Evolutionary conservation across 2,113 vertebrate genomes (phyloP), one percentile per base, ranked within the genome.

Genomic region (Gambusia affinis): DNA sequence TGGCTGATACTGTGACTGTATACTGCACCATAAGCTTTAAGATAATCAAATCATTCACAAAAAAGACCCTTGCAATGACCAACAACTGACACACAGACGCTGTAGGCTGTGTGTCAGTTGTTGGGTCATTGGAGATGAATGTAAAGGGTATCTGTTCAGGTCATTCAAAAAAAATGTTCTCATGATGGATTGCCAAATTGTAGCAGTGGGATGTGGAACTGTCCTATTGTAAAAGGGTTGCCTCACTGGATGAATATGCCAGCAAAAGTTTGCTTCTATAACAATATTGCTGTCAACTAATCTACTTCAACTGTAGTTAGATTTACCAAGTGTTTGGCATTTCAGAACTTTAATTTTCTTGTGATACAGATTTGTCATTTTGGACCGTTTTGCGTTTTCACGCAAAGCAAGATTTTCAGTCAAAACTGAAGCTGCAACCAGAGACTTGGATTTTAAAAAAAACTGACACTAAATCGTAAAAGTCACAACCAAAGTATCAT

Each of bases 1-100:
- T 80, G 84, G 85, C 89, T 83, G 83, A 85, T 33, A 66, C 85
- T 79, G 79, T n/a, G 31, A 69, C 73, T 51, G 29, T 63, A 57
- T 44, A 57, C 75, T 29, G 1, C 72, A 75, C 24, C 65, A 60
- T 10, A 66, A 63, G 63, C 75, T 83, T 87, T 62, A 42, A 74
- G 67, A 88, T 85, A 85, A 89, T 89, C 76, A 44, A 24, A 84
- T 89, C 79, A 86, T 90, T 87, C 84, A 88, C 80, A 79, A 82
- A 80, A 19, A 65, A n/a, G 39, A 42, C 60, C 71, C 60, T 29
- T 8, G 29, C 61, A 51, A 54, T 42, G 70, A 76, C 82, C 82
- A 83, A 63, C 74, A 85, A 81, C 85, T 90, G 85, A 83, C 71
- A 79, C 39, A 57, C n/a, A 69, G 27, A 68, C 42, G 27, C 27